These are phyloP conservation scores for Eremophila alpestris DNA, from an alignment of 2,797 vertebrate genomes.

Conservation along the genomic window DNA sequence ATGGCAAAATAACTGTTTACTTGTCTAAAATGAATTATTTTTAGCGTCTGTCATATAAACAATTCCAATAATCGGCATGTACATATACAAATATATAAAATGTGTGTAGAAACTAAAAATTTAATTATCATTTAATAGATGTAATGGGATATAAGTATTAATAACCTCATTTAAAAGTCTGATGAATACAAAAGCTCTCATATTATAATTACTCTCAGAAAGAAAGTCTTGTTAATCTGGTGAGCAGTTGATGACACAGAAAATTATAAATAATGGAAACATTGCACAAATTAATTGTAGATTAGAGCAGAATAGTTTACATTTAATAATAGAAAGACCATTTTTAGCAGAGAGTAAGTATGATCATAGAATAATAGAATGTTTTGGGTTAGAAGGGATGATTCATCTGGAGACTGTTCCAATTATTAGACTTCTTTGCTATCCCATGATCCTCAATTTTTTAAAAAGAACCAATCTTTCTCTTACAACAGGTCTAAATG, in stretches of 20 bases:
- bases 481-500: constrained; percentile 6
- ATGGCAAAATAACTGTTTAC: not conserved
- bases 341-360: constrained; percentile 39
- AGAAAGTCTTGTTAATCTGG: constrained; percentile 55
- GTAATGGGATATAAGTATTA: constrained; percentile 58
- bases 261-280: constrained; percentile 70
- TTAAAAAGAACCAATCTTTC: not conserved
- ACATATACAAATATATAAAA: not conserved
- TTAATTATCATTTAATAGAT: constrained; percentile 56
- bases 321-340: constrained; percentile 22
- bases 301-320: constrained; percentile 52
- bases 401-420: not conserved
- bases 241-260: constrained; percentile 55
- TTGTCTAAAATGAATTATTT: constrained; percentile 13
- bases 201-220: constrained; percentile 46
- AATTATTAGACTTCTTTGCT: constrained; percentile 10
- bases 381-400: not conserved
- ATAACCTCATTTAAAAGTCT: constrained; percentile 62
- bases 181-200: constrained; percentile 59
- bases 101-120: constrained; percentile 47
- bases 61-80: not conserved
- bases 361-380: not conserved
- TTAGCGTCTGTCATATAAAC: not conserved
- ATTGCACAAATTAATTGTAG: constrained; percentile 55
- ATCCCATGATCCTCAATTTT: not conserved